Percentiles rank a stretch among this genome's conserved stretches.
phyloP scores from a whole-genome alignment of 2,113 vertebrate species.

The Cacatua alba region DNA sequence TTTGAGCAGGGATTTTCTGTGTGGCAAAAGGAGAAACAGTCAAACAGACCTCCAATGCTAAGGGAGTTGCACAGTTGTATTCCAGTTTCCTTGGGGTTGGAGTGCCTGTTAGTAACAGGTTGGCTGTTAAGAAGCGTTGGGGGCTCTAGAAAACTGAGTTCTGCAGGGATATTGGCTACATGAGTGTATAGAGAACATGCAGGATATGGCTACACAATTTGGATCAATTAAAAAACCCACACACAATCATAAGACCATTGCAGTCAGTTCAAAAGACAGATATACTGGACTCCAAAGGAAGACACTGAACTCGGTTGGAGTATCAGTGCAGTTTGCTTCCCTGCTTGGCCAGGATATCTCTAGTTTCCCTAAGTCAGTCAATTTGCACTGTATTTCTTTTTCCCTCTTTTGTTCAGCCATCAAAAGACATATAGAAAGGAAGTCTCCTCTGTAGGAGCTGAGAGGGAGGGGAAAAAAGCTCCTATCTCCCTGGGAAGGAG shows the following conservation, averaged over 20 bases:
- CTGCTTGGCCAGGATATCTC: background rate
- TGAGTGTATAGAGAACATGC: background rate
- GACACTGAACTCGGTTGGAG: rapidly evolving
- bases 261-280: background rate
- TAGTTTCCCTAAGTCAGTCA: background rate
- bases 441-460: background rate
- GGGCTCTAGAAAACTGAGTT: background rate
- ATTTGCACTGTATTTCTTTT: background rate
- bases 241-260: background rate
- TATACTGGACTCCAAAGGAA: background rate
- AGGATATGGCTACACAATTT: background rate
- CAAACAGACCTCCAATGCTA: background rate
- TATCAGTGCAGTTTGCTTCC: background rate
- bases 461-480: background rate
- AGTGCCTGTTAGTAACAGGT: background rate
- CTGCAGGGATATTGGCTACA: background rate
- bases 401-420: background rate
- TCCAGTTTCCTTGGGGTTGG: background rate
- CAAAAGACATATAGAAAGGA: background rate
- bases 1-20: background rate
- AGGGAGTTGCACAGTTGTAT: too few relatives aligned
- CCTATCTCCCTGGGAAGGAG: background rate
- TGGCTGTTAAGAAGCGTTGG: background rate
- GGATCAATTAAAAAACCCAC: background rate
- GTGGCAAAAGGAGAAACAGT: background rate